phyloP scores from a whole-genome alignment of 1,140 invertebrate species.

The Piezodorus guildinii region DNA sequence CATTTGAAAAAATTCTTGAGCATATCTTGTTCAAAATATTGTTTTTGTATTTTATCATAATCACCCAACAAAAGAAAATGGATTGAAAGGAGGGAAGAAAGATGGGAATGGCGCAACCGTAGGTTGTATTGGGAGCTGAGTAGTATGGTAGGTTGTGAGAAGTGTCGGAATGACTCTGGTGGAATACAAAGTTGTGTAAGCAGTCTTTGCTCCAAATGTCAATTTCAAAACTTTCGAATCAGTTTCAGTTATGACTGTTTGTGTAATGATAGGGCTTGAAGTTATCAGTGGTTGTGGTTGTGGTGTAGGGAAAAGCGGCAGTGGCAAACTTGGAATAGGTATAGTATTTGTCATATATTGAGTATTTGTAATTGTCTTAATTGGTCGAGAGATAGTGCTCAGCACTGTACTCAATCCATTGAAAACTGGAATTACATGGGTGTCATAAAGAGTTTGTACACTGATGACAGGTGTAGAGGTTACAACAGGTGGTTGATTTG shows the following conservation, averaged over 20 bases:
- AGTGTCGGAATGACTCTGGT: slow-evolving; percentile 74
- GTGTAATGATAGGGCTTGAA: slow-evolving; percentile 66
- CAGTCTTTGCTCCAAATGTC: slow-evolving; percentile 78
- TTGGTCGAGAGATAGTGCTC: slow-evolving; percentile 60
- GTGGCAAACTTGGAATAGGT: slow-evolving; percentile 39
- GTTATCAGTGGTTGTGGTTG: slow-evolving; percentile 49
- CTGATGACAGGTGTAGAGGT: slow-evolving; percentile 62
- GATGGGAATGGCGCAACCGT: slow-evolving; percentile 46
- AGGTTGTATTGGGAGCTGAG: slow-evolving; percentile 59
- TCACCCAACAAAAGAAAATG: slow-evolving; percentile 59
- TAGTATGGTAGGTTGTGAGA: slow-evolving; percentile 67
- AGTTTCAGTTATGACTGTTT: slow-evolving; percentile 65
- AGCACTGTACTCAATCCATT: slow-evolving; percentile 58
- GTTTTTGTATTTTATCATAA: no score
- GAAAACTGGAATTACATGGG: slow-evolving; percentile 63
- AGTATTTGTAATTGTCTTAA: slow-evolving; percentile 61
- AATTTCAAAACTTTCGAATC: slow-evolving; percentile 71
- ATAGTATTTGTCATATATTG: slow-evolving; percentile 63
- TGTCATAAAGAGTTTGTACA: slow-evolving; percentile 66
- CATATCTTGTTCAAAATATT: no score
- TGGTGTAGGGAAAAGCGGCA: slow-evolving; percentile 35
- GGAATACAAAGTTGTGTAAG: slow-evolving; percentile 72
- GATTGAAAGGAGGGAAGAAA: slow-evolving; percentile 54
- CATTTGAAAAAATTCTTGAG: no score
- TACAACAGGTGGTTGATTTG: slow-evolving; percentile 50